A percentile compares a stretch with the other conserved stretches of the same genome.
Evolutionary conservation across 2,888 invertebrate species (phyloP).

Genomic region (Brachyptera putata): DNA sequence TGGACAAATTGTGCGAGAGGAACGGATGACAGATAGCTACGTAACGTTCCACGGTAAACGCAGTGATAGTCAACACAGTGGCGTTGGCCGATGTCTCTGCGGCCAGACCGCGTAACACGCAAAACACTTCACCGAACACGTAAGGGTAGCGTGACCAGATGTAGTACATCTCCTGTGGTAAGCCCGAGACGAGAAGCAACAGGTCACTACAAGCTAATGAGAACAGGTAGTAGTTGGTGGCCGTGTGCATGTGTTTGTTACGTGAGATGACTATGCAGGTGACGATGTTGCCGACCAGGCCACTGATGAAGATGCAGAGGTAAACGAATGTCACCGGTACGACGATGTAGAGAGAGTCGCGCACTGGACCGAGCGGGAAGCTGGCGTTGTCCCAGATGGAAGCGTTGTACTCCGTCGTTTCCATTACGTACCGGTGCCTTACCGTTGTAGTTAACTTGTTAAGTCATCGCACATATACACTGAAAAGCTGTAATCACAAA

Average conservation of each 20-base stretch:
- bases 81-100: constrained; percentile 56
- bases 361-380: constrained; percentile 23
- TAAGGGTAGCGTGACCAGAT: constrained; percentile 74
- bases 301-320: constrained; percentile 63
- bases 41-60: constrained; percentile 53
- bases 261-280: constrained; percentile 74
- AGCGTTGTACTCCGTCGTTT: too few relatives aligned
- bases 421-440: too few relatives aligned
- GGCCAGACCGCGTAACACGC: constrained; percentile 66
- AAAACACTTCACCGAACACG: constrained; percentile 73
- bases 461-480: too few relatives aligned
- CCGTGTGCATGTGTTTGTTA: constrained; percentile 77
- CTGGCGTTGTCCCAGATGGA: too few relatives aligned
- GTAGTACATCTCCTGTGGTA: constrained; percentile 74
- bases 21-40: constrained; percentile 64
- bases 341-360: constrained; percentile 58
- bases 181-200: constrained; percentile 65
- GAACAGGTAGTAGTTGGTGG: constrained; percentile 79
- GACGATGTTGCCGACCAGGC: constrained; percentile 72
- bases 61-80: constrained; percentile 33
- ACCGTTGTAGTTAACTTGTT: too few relatives aligned
- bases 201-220: constrained; percentile 75
- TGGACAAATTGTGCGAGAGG: constrained; percentile 76
- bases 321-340: constrained; percentile 66
- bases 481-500: too few relatives aligned